Evolutionary conservation across 1,140 invertebrate genomes (phyloP).

Genomic region (Leptinotarsa lineolata): DNA sequence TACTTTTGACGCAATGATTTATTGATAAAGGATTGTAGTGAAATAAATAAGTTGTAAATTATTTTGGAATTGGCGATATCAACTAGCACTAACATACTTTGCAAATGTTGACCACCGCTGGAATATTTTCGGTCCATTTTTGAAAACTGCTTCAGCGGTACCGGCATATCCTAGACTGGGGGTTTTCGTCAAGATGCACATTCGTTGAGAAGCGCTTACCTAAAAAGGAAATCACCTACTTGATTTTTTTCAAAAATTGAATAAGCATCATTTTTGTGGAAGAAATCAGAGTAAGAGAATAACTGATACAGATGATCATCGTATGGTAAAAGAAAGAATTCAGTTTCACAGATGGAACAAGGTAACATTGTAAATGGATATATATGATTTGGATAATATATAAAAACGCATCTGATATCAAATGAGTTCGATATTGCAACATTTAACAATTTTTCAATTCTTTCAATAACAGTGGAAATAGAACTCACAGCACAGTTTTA

Average conservation of each 20-base stretch:
- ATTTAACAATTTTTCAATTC: too few species aligned
- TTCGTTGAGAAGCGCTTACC: slow-evolving; percentile 74
- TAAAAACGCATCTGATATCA: neutral
- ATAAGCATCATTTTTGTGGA: too few species aligned
- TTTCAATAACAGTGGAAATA: too few species aligned
- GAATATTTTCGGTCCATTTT: slow-evolving; percentile 68
- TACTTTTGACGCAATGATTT: too few species aligned
- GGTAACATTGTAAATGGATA: slow-evolving; percentile 4
- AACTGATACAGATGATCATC: too few species aligned
- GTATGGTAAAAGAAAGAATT: too few species aligned
- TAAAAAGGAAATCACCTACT: slow-evolving; percentile 42
- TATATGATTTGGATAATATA: too few species aligned
- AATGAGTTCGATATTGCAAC: neutral
- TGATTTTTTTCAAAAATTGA: too few species aligned
- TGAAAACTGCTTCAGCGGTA: slow-evolving; percentile 77
- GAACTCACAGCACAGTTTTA: too few species aligned
- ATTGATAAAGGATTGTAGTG: neutral
- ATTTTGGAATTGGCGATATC: neutral
- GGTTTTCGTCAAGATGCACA: slow-evolving; percentile 68
- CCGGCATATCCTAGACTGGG: slow-evolving; percentile 76
- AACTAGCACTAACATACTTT: slow-evolving; percentile 56
- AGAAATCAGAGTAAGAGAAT: too few species aligned
- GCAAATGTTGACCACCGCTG: slow-evolving; percentile 64
- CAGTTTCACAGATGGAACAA: too few species aligned
- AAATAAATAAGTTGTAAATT: neutral